Evolutionary conservation across 2,888 invertebrate species (phyloP), one percentile per base, ranked within the genome.

Genomic region (Rhopalosiphum nymphaeae): DNA sequence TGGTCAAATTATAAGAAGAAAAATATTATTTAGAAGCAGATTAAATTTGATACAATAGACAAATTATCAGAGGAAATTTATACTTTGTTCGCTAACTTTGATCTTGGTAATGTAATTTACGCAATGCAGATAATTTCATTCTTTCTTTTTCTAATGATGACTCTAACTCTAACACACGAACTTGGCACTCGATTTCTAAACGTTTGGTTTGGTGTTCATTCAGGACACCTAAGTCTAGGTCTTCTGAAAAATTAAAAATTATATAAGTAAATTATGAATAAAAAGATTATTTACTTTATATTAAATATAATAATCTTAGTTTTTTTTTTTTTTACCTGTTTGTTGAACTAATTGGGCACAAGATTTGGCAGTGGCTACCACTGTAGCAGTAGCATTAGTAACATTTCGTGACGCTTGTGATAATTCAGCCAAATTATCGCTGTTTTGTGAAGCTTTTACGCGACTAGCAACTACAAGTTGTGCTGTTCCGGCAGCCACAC

Each of bases 101-200:
- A 96, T 97, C 97, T 95, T 98, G 98, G 96, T 99, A 99, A 96
- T 99, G 99, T 95, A 98, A 97, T 95, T 98, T 98, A 95, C 99
- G 97, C 94, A 99, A 97, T 94, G 98, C 98, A 53, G 98, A 97
- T 95, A 99, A 96, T 95, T 97, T 97, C 95, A 97, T 97, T 95
- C 99, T 97, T 96, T 99, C 99, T 95, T 97, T 98, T 95, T 98
- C 98, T 95, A 99, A 96, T 94, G 98, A 97, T 95, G 98, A 98
- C 96, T 99, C 99, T 95, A 99, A 96, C 96, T 99, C 99, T 95
- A 99, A 96, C 94, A 99, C 98, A 95, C 98, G 97, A 87, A 99
- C 99, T 96, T 99, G 99, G 95, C 98, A 98, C 96, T 99, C 99
- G 98, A 99, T 99, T 96, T 99, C 99, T 95, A 98, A 96, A 78